Conservation (phyloP, 2,888 invertebrate genomes). For the Cremastinae sp. region DNA sequence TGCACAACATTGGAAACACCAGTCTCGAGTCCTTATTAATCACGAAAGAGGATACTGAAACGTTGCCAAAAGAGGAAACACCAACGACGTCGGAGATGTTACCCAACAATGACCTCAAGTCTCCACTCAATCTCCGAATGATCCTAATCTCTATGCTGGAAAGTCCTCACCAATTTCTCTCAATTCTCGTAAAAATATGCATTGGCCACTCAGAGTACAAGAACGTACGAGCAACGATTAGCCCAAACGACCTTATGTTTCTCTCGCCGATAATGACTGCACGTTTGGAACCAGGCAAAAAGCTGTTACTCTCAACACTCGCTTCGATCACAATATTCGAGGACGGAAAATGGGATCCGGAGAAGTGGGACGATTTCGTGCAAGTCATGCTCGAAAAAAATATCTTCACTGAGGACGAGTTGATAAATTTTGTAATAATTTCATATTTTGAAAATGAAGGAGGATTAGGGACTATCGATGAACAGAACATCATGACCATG, state of each 20-base stretch:
- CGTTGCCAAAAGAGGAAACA: no score
- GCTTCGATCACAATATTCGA: conserved; percentile 63
- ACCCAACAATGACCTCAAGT: conserved; percentile 59
- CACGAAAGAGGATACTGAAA: conserved; percentile 64
- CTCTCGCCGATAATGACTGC: conserved; percentile 70
- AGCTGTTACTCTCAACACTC: conserved; percentile 59
- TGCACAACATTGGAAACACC: conserved; percentile 67
- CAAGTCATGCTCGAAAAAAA: conserved; percentile 55
- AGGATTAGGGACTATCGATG: no score
- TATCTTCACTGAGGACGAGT: conserved; percentile 62
- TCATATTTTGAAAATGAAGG: conserved; percentile 62
- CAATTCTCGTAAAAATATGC: conserved; percentile 69
- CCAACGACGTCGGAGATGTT: no score
- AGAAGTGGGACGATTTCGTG: conserved; percentile 67
- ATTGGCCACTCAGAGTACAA: conserved; percentile 68
- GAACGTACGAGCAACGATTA: conserved; percentile 68
- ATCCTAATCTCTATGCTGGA: conserved; percentile 66
- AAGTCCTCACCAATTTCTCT: conserved; percentile 69
- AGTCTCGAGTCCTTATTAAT: conserved; percentile 64
- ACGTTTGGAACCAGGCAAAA: conserved; percentile 59
- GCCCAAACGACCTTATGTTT: conserved; percentile 67
- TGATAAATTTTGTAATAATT: conserved; percentile 70
- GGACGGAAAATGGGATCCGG: conserved; percentile 63
- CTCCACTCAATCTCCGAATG: conserved; percentile 56
- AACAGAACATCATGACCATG: conserved; percentile 61